Base-by-base conservation (phyloP, 1,140 invertebrate genomes). In the Epicauta chinensis region DNA sequence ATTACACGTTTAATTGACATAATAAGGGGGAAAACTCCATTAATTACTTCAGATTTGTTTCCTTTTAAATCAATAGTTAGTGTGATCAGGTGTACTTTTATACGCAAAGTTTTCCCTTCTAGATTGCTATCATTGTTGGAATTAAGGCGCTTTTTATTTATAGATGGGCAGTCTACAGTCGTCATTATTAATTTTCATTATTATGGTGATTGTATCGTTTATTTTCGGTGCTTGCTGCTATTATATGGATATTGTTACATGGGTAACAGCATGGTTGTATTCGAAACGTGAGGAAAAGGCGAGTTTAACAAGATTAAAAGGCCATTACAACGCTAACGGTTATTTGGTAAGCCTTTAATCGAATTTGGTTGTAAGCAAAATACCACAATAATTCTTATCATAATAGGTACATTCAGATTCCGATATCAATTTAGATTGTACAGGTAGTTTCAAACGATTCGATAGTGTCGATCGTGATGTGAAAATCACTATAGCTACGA, bases 391-490 rank as follows among this genome's bases (percentile, higher is more conserved):
- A 31, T 16, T 16, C 14, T 11, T 36, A 12, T 32, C 13, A 23
- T 31, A 11, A 6, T 50, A 82, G 81, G 76, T 83, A 12, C 75
- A 77, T 45, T 83, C 81, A 0, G 82, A 84, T 32, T 82, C 81
- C 0, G 83, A 85, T 60, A 78, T 85, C 43, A 73, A 77, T 31
- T 67, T 84, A 16, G 80, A 80, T 65, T 73, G 72, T 14, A 77
- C 75, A 29, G 83, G 82, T 12, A 84, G 80, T 62, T 84, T 83
- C 66, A 80, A 81, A 53, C 75, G 81, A 23, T 85, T 85, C 65
- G 82, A 84, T 55, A 80, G 80, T 13, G 74, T 84, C 29, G 80
- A 83, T 58, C 65, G 68, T 16, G 78, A 80, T 56, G 73, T 74
- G 49, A 68, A 73, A 16, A 69, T 75, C 34, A 55, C 60, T 31